Evolutionary conservation across 2,113 vertebrate species (phyloP), one percentile per base, ranked within the genome.

Genomic region (Prunella himalayana): DNA sequence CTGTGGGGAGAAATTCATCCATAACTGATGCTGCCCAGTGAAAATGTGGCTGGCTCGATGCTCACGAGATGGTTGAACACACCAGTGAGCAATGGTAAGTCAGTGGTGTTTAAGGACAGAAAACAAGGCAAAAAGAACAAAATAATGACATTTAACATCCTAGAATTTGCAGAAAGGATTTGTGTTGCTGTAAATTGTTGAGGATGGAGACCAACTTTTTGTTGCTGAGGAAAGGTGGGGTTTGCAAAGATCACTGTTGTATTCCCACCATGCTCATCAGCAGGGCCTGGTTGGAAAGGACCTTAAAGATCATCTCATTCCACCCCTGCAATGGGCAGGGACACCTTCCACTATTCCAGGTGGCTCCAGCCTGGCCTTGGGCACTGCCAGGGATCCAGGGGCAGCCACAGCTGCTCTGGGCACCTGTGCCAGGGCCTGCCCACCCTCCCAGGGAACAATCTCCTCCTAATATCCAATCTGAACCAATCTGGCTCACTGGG

Each of bases 1-100:
- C 97, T 97, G 83, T 0, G 11, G 50, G 47, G 7, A 53, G 63
- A 94, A 96, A 90, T 80, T 50, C 42, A 45, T 15, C 15, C 30
- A 23, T 4, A n/a, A 23, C 0, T 53, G 60, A 15, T 53, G 33
- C 33, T 85, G 22, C 19, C 18, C 68, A 22, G 60, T 31, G 71
- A 70, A 80, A 61, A 59, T 16, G 73, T 50, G 22, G 19, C 9
- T 56, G 25, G 41, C 30, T 71, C 0, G 0, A 5, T 1, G 9
- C 31, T 82, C 16, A 0, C 6, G 9, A 15, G 33, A 7, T 54
- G 65, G 49, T 13, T 37, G 51, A 44, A 59, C 6, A 10, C 0
- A 6, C 14, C 61, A 22, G 28, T 7, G 39, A 56, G 44, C 50
- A 56, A 42, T 0, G 33, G 12, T 21, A 12, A 77, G 8, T 12